Evolutionary conservation across 2,888 invertebrate genomes (phyloP).

Genomic region (Busseola fusca): DNA sequence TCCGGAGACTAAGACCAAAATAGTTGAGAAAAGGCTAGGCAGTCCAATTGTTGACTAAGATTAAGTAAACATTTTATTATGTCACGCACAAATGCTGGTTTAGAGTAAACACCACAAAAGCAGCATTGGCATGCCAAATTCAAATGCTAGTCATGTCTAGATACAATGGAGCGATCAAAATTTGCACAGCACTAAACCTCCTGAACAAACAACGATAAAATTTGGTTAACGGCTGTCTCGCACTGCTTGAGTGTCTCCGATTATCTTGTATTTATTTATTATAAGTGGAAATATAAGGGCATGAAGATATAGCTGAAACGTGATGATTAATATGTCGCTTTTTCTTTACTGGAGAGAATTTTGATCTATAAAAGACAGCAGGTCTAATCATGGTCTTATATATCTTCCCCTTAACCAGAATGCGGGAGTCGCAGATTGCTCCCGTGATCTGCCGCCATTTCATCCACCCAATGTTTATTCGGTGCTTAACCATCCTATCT

Average conservation of each 20-base stretch:
- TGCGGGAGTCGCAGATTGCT: no score
- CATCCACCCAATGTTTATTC: no score
- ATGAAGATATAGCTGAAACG: not conserved
- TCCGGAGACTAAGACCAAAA: no score
- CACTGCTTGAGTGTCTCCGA: conserved; percentile 12
- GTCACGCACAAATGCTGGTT: not conserved
- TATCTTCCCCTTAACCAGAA: no score
- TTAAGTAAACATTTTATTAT: not conserved
- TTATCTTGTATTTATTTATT: conserved; percentile 29
- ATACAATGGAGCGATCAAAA: conserved; percentile 18
- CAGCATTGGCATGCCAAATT: conserved; percentile 3
- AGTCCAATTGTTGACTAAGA: not conserved
- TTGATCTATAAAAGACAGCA: no score
- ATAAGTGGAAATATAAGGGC: conserved; percentile 2
- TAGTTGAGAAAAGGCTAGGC: not conserved
- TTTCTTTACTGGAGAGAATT: no score
- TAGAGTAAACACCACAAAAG: conserved; percentile 7
- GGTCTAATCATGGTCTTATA: no score
- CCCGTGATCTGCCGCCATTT: no score
- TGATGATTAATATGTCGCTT: not conserved
- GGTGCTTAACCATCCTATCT: no score
- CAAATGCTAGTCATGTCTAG: conserved; percentile 16
- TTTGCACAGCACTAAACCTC: conserved; percentile 22
- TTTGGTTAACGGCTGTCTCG: conserved; percentile 25
- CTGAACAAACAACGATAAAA: conserved; percentile 51